Percentiles rank a stretch among this genome's conserved stretches.
Conservation (phyloP, 2,113 vertebrate species). For the Tringa solitaria region DNA sequence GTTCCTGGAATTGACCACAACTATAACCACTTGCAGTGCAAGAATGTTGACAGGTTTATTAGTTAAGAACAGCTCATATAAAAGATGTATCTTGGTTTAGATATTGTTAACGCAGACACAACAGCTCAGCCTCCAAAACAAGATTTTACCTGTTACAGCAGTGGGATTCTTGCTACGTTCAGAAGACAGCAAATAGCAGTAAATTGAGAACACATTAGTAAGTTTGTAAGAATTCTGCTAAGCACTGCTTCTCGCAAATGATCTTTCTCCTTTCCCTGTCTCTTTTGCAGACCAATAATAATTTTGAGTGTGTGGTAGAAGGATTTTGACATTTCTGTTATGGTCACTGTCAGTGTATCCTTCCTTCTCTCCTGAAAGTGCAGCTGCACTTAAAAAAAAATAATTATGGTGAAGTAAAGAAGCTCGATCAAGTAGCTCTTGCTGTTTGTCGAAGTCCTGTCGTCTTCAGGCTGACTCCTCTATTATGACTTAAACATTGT, state of each 20-base stretch:
- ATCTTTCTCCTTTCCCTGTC: neutral
- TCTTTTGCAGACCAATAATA: neutral
- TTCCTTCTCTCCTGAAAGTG: neutral
- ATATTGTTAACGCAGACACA: neutral
- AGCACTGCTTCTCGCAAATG: neutral
- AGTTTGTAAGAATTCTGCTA: neutral
- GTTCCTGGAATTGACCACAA: neutral
- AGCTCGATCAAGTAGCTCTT: neutral
- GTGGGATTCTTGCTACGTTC: neutral
- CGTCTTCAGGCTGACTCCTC: neutral
- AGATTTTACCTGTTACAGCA: neutral
- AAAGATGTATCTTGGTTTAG: neutral
- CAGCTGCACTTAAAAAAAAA: neutral
- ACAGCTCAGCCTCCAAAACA: neutral
- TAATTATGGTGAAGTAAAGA: neutral
- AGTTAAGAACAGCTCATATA: neutral
- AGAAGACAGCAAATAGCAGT: neutral
- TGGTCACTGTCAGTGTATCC: neutral
- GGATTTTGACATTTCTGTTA: neutral
- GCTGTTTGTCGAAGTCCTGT: neutral
- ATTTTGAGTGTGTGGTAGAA: neutral
- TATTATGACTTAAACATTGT: neutral
- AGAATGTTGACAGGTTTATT: neutral
- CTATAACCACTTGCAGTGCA: neutral
- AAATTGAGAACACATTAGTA: neutral